Evolutionary conservation across 2,888 invertebrate genomes (phyloP).

Genomic region (Petrolisthes manimaculis): DNA sequence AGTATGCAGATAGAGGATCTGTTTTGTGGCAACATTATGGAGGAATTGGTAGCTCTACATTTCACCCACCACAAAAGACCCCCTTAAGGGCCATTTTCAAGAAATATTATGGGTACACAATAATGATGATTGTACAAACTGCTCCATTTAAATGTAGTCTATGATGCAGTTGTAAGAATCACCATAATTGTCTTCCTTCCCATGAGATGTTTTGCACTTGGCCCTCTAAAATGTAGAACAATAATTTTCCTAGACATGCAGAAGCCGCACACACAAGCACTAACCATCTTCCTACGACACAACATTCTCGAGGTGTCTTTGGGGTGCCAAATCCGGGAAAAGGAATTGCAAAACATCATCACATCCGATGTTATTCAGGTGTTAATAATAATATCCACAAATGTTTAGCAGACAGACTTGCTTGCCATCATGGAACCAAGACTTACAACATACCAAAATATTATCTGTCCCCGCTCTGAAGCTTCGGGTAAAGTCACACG

Average conservation of each 20-base stretch:
- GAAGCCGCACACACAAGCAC: slow-evolving; percentile 4
- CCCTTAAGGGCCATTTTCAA: too few relatives aligned
- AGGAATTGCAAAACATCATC: neutral
- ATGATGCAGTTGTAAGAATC: too few relatives aligned
- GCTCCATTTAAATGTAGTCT: too few relatives aligned
- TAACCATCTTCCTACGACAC: neutral
- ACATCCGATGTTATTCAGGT: slow-evolving; percentile 8
- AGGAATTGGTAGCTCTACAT: too few relatives aligned
- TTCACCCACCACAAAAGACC: too few relatives aligned
- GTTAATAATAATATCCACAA: slow-evolving; percentile 1
- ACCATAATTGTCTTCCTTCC: too few relatives aligned
- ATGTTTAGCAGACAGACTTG: neutral
- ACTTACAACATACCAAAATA: slow-evolving; percentile 41
- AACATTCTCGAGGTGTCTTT: neutral
- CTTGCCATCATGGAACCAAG: slow-evolving; percentile 5
- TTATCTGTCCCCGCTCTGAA: slow-evolving; percentile 19
- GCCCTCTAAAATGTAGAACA: neutral
- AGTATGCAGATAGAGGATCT: too few relatives aligned
- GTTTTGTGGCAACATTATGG: too few relatives aligned
- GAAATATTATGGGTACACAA: too few relatives aligned
- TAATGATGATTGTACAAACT: too few relatives aligned
- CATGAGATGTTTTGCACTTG: too few relatives aligned
- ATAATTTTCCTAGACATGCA: neutral
- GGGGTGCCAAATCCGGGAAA: neutral
- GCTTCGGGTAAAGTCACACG: slow-evolving; percentile 8